These are phyloP conservation scores for Coleophora flavipennella DNA, from an alignment of 2,888 invertebrate species.

Conservation along the genomic window DNA sequence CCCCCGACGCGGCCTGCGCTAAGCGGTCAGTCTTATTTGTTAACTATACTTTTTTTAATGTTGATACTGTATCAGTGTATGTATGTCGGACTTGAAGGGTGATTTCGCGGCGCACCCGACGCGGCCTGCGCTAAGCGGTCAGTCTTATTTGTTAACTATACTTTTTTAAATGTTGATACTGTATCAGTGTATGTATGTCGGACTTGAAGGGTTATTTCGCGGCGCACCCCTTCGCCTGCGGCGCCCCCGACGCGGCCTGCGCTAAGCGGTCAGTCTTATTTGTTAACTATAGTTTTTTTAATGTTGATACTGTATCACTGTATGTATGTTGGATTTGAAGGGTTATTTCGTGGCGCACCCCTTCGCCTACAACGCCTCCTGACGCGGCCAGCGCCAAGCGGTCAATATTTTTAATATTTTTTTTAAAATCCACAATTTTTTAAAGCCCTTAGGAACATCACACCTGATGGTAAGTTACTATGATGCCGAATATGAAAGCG, in stretches of 20 bases:
- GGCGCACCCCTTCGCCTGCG: constrained; percentile 88
- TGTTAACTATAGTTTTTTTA: not conserved
- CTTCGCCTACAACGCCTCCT: too few species aligned
- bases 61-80: constrained; percentile 97
- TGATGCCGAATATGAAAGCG: too few species aligned
- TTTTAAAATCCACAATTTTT: too few species aligned
- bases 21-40: constrained; percentile 65
- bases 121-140: constrained; percentile 81
- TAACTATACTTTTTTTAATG: too few species aligned
- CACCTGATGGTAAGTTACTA: too few species aligned
- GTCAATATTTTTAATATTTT: constrained; percentile 34
- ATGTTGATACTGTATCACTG: constrained; percentile 98
- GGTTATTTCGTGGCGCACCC: constrained; percentile 90
- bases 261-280: constrained; percentile 71
- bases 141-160: not conserved
- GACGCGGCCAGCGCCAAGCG: constrained; percentile 83
- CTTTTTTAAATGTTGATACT: too few species aligned
- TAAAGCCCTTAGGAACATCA: too few species aligned
- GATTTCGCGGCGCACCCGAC: constrained; percentile 88
- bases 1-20: constrained; percentile 79
- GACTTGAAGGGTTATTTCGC: constrained; percentile 91
- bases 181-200: constrained; percentile 94
- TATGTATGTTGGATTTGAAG: constrained; percentile 90
- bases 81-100: constrained; percentile 91
- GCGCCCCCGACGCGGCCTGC: constrained; percentile 78